Conservation (phyloP, 2,113 vertebrate genomes). For the Mesembrinibis cayennensis region DNA sequence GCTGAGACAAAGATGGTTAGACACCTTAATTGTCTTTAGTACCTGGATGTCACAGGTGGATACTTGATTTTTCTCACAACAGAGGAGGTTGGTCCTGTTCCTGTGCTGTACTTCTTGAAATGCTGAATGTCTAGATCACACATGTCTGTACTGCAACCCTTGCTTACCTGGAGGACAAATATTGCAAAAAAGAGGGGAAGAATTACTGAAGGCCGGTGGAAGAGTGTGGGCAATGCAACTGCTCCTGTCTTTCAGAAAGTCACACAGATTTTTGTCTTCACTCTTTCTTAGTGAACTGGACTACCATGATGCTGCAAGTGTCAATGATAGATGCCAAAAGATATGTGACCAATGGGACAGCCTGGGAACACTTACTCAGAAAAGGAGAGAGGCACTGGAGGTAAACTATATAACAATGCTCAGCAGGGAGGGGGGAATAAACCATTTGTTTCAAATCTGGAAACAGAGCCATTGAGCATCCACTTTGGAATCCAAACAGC, state of each 20-base stretch:
- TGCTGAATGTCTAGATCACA: background rate
- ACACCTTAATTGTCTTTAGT: background rate
- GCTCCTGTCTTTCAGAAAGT: background rate
- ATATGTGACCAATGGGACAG: slow-evolving; percentile 98
- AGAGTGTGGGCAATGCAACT: background rate
- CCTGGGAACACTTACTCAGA: slow-evolving; percentile 95
- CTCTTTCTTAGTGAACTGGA: slow-evolving; percentile 84
- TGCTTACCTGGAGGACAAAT: background rate
- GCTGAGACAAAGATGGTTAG: background rate
- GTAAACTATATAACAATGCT: slow-evolving; percentile 57
- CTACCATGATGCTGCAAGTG: slow-evolving; percentile 90
- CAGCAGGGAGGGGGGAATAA: background rate
- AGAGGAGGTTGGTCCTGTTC: background rate
- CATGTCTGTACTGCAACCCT: background rate
- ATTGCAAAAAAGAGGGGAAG: background rate
- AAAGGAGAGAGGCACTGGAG: slow-evolving; percentile 93
- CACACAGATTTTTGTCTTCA: background rate
- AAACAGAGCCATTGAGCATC: background rate
- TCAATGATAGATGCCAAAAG: slow-evolving; percentile 94
- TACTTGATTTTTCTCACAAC: background rate
- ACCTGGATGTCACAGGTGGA: background rate
- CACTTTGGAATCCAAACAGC: background rate
- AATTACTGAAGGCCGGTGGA: background rate
- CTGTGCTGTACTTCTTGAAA: background rate
- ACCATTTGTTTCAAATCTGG: background rate